A percentile compares a stretch with the other conserved stretches of the same genome.
Evolutionary conservation across 2,797 vertebrate genomes (phyloP).

Genomic region (Halcyon smyrnensis): DNA sequence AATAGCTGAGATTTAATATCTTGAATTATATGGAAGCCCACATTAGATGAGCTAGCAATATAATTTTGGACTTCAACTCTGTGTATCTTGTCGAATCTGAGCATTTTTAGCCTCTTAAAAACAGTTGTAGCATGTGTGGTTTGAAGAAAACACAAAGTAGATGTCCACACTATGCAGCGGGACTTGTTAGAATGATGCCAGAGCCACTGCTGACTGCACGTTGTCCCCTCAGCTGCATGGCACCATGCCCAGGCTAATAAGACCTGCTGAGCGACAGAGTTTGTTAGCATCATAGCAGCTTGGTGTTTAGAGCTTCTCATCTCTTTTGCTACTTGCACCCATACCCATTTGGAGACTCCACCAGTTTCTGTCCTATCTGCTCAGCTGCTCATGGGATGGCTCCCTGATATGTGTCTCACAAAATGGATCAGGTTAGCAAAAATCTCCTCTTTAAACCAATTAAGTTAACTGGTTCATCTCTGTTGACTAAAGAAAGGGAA

Average conservation of each 20-base stretch:
- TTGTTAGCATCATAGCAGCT: neutral
- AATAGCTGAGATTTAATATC: slow-evolving; percentile 30
- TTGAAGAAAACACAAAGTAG: slow-evolving; percentile 18
- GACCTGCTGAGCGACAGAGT: neutral
- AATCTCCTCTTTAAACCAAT: neutral
- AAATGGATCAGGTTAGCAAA: neutral
- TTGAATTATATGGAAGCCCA: neutral
- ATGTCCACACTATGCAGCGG: neutral
- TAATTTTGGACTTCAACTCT: neutral
- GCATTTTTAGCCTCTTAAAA: slow-evolving; percentile 2
- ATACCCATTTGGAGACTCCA: neutral
- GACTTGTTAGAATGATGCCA: neutral
- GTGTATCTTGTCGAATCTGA: neutral
- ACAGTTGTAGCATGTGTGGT: neutral
- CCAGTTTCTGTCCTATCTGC: neutral
- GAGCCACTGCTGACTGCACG: neutral
- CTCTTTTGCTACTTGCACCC: neutral
- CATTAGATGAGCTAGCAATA: neutral
- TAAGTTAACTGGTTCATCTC: neutral
- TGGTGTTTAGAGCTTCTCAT: neutral
- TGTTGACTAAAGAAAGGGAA: neutral
- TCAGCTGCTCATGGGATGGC: neutral
- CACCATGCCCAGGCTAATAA: slow-evolving; percentile 1
- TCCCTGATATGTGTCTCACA: neutral
- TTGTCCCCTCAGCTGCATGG: slow-evolving; percentile 50